Base-by-base conservation (phyloP, 1,140 invertebrate species). In the Magallana ariakensis region DNA sequence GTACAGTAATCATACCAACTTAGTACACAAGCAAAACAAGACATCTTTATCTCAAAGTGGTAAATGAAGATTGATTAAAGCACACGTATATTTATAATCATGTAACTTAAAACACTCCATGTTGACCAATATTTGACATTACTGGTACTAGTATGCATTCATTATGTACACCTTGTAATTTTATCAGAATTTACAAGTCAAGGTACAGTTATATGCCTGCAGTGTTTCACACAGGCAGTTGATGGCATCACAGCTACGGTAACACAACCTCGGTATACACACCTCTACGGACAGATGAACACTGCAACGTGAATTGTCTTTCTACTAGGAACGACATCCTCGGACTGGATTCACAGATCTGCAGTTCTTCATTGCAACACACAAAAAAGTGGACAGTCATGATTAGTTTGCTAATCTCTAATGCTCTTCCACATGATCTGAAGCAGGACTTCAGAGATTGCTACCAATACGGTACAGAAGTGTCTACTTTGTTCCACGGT, bases 401-500 rank as follows among this genome's bases (percentile, higher is more conserved):
- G 33, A 46, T 46, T 5, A 46, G 33, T 46, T 46, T 46, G 33
- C 22, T 33, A 26, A 33, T 26, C 9, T 75, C 66, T 26, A 33
- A 26, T 75, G 0, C 22, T 10, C 22, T 13, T 22, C 66, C 66
- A 75, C 66, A 22, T 9, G 11, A 10, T 46, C 19, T 75, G 9
- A 75, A 26, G 19, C 22, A 26, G 66, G 66, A 10, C 11, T 11
- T 5, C 5, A 5, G 22, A 10, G 13, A 26, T 13, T 33, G 22
- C 22, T 75, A 97, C 96, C 96, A 97, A 91, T 97, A 97, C 0
- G 97, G 97, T 0, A 94, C 94, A 88, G 96, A 96, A 84, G 96
- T 96, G 46, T 96, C 95, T 7, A 97, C 93, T 90, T 97, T 96
- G 55, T 96, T 96, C 97, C 97, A 97, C 83, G 96, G 96, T 0